A percentile compares a stretch with the other conserved stretches of the same genome.
These are phyloP conservation scores for Aramus guarauna DNA, from an alignment of 2,113 vertebrate species.

Conservation along the genomic window DNA sequence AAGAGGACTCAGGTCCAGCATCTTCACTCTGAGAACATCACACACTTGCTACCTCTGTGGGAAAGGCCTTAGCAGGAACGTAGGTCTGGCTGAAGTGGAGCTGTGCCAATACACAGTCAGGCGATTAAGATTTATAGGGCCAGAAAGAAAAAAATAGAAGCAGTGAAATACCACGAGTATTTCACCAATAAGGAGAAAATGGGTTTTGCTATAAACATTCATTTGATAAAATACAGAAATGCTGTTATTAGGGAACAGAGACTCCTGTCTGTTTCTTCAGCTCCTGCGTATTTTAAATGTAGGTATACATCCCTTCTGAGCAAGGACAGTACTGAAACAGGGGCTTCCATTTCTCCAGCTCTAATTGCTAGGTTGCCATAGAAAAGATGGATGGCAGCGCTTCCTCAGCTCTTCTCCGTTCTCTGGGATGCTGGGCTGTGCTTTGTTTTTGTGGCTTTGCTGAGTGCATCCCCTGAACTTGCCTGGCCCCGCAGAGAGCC, in stretches of 20 bases:
- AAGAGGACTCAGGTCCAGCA: not conserved
- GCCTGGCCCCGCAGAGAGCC: accelerated
- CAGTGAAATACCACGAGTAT: not conserved
- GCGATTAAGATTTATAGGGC: not conserved
- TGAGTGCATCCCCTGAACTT: not conserved
- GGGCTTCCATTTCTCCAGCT: not conserved
- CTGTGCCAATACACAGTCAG: not conserved
- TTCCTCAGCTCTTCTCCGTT: accelerated
- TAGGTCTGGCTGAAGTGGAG: not conserved
- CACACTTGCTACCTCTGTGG: not conserved
- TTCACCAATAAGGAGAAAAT: constrained; percentile 24
- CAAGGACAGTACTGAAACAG: not conserved
- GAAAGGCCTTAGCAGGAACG: not conserved
- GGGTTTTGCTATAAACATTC: not conserved
- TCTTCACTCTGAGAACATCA: not conserved
- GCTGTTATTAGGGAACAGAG: not conserved
- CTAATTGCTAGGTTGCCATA: not conserved
- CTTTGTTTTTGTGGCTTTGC: not conserved
- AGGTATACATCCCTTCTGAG: not conserved
- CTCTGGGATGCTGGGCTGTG: not conserved
- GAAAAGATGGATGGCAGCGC: not conserved
- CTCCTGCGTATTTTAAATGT: not conserved
- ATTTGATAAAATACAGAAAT: not conserved
- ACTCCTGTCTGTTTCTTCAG: not conserved
- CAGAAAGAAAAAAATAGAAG: not conserved